Evolutionary conservation across 2,888 invertebrate genomes (phyloP), one percentile per base, ranked within the genome.

Genomic region (Drosophila merina): DNA sequence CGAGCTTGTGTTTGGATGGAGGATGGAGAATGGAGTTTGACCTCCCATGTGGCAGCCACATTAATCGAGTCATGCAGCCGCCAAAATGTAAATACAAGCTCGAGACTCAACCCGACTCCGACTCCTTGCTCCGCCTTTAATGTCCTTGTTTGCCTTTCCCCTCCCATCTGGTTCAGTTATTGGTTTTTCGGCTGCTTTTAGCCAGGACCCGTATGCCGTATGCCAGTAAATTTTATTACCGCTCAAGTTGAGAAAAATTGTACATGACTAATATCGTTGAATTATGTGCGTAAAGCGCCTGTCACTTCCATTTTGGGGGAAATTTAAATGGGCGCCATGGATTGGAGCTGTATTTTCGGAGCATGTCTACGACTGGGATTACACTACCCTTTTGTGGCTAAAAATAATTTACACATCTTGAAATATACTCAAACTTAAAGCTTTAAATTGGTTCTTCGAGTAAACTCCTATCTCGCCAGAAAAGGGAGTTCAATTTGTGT

Each of bases 201-300:
- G 68, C 56, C 68, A 14, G 25, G 9, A 9, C 25, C 7, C 36
- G 9, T 33, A 4, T 48, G 30, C 60, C 63, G 60, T 62, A 48
- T 48, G 50, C 28, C 76, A 75, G 84, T 74, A 74, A 83, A 80
- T 86, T 83, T 72, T 75, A 86, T 86, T 88, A 86, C 52, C 67
- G 71, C 81, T 70, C 57, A 71, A 67, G 60, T 76, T 80, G 76
- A 80, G 74, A 64, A 64, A 79, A 79, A 82, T 82, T 79, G 79
- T 62, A 79, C 81, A 86, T 77, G 88, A 86, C 83, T 88, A 83
- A 86, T 83, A 86, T 68, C 84, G 67, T 49, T 57, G 67, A 63
- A 72, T 60, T 67, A 62, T 67, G 51, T 58, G 44, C 50, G 70
- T 70, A 51, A 72, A 54, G 67, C 59, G 54, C 69, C 69, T 63